Evolutionary conservation across 1,140 invertebrate genomes (phyloP).

Genomic region (Pissodes strobi): DNA sequence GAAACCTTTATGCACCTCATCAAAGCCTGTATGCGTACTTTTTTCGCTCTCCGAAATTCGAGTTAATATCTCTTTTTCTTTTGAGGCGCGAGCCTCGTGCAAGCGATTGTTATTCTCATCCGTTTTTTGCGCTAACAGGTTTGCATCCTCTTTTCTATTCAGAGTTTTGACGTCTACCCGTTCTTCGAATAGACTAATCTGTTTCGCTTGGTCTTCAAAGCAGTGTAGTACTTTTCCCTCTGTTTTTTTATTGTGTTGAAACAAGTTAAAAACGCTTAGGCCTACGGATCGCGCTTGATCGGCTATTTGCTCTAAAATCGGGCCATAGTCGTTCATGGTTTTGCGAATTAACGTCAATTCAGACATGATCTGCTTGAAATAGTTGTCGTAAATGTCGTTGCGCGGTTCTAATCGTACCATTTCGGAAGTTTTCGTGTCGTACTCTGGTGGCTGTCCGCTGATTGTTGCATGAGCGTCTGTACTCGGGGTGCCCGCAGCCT

Average conservation of each 20-base stretch:
- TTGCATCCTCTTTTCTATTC: not conserved
- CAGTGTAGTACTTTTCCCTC: not conserved
- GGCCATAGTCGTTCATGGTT: not conserved
- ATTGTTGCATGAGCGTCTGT: not conserved
- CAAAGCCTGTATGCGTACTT: not conserved
- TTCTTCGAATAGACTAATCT: not conserved
- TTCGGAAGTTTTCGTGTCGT: not conserved
- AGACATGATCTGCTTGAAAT: not conserved
- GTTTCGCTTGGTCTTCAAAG: not conserved
- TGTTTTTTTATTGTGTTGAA: not conserved
- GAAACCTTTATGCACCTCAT: not conserved
- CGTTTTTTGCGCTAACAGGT: not conserved
- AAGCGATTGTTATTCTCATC: not conserved
- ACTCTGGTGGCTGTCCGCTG: not conserved
- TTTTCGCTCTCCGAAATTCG: not conserved
- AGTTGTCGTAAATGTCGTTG: not conserved
- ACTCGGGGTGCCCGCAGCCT: not conserved
- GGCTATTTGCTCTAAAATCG: not conserved
- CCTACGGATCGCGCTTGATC: not conserved
- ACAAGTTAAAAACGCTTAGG: not conserved
- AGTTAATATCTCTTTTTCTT: not conserved
- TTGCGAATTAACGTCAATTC: not conserved
- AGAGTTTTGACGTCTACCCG: not conserved
- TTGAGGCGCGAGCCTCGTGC: not conserved
- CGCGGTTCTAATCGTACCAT: not conserved